These are phyloP conservation scores for Campoletis raptor DNA, from an alignment of 2,888 invertebrate genomes.

Conservation along the genomic window DNA sequence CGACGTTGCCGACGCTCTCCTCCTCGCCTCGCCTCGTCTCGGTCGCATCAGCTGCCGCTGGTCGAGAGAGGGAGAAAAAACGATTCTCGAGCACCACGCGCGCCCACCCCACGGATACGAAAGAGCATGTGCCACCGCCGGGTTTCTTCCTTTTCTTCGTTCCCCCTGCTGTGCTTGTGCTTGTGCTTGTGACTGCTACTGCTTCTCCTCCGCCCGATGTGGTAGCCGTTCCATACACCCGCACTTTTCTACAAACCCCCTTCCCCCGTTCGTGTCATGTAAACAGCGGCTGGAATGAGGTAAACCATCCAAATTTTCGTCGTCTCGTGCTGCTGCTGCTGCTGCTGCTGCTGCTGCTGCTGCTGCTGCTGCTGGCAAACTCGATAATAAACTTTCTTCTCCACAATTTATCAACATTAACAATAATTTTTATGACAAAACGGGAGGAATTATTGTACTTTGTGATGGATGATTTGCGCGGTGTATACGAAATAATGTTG, in stretches of 20 bases:
- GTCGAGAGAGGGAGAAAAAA: conserved; percentile 6
- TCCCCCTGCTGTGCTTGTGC: conserved; percentile 29
- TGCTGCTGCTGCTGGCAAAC: background rate
- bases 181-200: background rate
- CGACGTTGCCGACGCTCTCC: conserved; percentile 69
- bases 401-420: too few species aligned
- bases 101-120: conserved; percentile 67
- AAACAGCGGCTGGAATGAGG: conserved; percentile 45
- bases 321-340: background rate
- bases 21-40: conserved; percentile 40
- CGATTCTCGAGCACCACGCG: conserved; percentile 64
- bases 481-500: too few species aligned
- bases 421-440: too few species aligned
- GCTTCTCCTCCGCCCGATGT: background rate
- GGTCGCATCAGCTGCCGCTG: conserved; percentile 68
- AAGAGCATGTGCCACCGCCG: conserved; percentile 70
- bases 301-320: conserved; percentile 38
- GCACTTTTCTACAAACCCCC: conserved; percentile 55
- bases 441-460: too few species aligned
- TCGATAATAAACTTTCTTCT: background rate
- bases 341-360: too few species aligned
- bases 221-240: conserved; percentile 48
- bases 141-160: conserved; percentile 58
- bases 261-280: conserved; percentile 28
- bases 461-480: too few species aligned